Base-by-base conservation (phyloP, 2,888 invertebrate genomes). In the Pyralis farinalis region DNA sequence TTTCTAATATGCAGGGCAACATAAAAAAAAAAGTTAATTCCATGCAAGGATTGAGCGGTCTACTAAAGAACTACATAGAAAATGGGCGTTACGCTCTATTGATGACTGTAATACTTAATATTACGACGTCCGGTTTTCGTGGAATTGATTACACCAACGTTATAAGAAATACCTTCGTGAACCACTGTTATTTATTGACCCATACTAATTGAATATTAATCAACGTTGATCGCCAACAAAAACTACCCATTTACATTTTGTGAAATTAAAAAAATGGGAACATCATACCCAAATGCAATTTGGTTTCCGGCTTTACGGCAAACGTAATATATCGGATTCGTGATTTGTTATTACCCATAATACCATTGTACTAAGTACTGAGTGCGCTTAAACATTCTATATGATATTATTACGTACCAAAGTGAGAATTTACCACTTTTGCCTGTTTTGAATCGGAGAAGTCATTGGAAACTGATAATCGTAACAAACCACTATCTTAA, bases 61-160 rank as follows among this genome's bases (percentile, higher is more conserved):
- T 47, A 53, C 49, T 32, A 50, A 52, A 54, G 49, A 45, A 49
- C 58, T 56, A 63, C n/a, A n/a, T n/a, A n/a, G n/a, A 49, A 64
- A 56, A 60, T 55, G 58, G 58, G 53, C 49, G 58, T 63, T 54
- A 68, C 67, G 77, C 71, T 76, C 74, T 72, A 79, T 77, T 78
- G 74, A 53, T 62, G 47, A 56, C 58, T 62, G 55, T 66, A 73
- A 71, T 71, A 70, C 63, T 68, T n/a, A n/a, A n/a, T 4, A 4
- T 67, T 74, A 61, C 56, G 57, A 55, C 68, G 66, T 75, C 73
- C 76, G 70, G 71, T 71, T 70, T 71, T 58, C 51, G 44, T 42
- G 32, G 39, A 41, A 47, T 61, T 50, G 52, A 63, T 63, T 62
- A 61, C 61, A n/a, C n/a, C n/a, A 59, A 51, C 36, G 51, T 47